A percentile compares a stretch with the other conserved stretches of the same genome.
Conservation (phyloP, 2,113 vertebrate genomes). For the Phyllostomus discolor region DNA sequence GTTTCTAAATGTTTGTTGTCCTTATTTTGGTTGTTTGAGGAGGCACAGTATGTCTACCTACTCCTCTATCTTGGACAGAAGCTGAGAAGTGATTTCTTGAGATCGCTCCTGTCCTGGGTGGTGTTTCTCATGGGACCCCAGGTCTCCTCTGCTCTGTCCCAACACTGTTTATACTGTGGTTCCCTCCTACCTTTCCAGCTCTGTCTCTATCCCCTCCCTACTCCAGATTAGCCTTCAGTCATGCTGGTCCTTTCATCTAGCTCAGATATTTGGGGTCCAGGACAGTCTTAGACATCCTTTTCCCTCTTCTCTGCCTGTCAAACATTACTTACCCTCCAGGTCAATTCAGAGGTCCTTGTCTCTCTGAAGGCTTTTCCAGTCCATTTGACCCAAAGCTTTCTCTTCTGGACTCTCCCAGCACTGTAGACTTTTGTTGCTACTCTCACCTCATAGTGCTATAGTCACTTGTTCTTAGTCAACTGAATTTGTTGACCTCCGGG, state of each 20-base stretch:
- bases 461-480: neutral
- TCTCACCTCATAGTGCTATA: neutral
- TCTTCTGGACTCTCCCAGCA: neutral
- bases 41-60: too few species aligned
- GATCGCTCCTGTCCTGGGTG: neutral
- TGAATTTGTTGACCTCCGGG: neutral
- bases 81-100: neutral
- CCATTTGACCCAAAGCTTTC: neutral
- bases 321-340: neutral
- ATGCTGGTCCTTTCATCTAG: neutral
- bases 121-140: neutral
- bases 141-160: neutral
- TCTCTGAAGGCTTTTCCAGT: neutral
- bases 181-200: neutral
- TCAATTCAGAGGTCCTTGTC: neutral
- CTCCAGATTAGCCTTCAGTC: neutral
- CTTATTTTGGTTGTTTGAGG: too few species aligned
- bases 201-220: neutral
- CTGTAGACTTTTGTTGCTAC: neutral
- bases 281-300: neutral
- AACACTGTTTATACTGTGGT: neutral
- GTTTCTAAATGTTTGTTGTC: too few species aligned
- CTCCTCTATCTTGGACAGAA: too few species aligned
- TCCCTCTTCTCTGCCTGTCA: neutral
- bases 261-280: neutral